phyloP scores from a whole-genome alignment of 2,797 vertebrate species.

The Toxotes lorentzi region DNA sequence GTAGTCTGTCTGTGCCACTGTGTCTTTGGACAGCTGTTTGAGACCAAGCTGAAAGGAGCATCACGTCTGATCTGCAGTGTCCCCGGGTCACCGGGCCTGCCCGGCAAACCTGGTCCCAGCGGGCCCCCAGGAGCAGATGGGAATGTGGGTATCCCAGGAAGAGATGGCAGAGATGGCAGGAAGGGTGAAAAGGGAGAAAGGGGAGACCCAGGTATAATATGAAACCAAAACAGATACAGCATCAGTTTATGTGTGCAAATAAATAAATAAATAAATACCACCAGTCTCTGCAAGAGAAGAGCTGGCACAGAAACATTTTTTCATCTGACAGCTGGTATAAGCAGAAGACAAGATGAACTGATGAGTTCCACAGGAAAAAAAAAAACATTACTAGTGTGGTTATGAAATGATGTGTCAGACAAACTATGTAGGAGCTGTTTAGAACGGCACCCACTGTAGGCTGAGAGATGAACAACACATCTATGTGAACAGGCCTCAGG shows the following conservation, averaged over 20 bases:
- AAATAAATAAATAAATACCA: constrained; percentile 5
- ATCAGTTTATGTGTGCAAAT: constrained; percentile 25
- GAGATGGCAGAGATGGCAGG: constrained; percentile 97
- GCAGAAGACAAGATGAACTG: constrained; percentile 4
- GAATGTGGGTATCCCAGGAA: constrained; percentile 93
- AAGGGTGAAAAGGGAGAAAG: constrained; percentile 96
- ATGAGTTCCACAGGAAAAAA: constrained; percentile 1
- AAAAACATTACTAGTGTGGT: neutral
- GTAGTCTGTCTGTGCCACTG: constrained; percentile 90
- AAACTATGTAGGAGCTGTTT: constrained; percentile 2
- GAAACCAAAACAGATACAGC: constrained; percentile 39
- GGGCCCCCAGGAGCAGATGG: constrained; percentile 91
- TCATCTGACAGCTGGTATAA: constrained; percentile 24
- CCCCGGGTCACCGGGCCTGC: constrained; percentile 90
- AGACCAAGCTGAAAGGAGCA: constrained; percentile 87
- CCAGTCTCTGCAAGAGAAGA: constrained; percentile 9
- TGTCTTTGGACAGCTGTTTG: constrained; percentile 88
- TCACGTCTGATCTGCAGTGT: constrained; percentile 93
- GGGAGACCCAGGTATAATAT: constrained; percentile 90
- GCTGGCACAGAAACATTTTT: neutral
- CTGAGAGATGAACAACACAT: neutral
- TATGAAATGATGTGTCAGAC: constrained; percentile 13
- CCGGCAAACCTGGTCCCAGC: constrained; percentile 87
- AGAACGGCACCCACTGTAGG: neutral
- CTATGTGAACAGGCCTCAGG: neutral